Evolutionary conservation across 1,140 invertebrate genomes (phyloP).

Genomic region (Caenorhabditis latens): DNA sequence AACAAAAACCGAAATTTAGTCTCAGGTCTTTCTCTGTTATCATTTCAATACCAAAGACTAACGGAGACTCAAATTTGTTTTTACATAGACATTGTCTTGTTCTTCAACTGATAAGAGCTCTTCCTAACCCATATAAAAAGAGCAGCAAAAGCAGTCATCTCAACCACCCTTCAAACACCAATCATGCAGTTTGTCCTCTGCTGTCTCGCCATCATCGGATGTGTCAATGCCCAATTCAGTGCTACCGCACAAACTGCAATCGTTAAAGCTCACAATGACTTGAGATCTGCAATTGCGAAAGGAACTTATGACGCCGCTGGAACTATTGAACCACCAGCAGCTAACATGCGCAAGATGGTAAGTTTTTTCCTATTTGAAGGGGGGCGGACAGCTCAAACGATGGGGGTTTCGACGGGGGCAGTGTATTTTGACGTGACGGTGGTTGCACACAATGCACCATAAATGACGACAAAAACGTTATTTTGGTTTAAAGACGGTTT

Average conservation of each 20-base stretch:
- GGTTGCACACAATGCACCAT: too few species aligned
- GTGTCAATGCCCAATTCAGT: slow-evolving; percentile 1
- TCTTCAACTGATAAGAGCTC: slow-evolving; percentile 23
- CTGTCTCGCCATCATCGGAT: slow-evolving; percentile 10
- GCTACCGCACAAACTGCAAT: not conserved
- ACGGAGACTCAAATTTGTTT: not conserved
- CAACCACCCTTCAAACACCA: not conserved
- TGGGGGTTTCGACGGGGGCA: not conserved
- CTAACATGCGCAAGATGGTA: slow-evolving; percentile 6
- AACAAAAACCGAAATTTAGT: too few species aligned
- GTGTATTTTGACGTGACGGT: too few species aligned
- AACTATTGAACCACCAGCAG: not conserved
- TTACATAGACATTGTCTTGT: too few species aligned
- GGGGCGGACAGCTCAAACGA: too few species aligned
- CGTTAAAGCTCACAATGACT: slow-evolving; percentile 16
- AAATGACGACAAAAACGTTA: too few species aligned
- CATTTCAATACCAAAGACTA: too few species aligned
- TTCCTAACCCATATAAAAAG: not conserved
- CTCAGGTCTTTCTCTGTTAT: too few species aligned
- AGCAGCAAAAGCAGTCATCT: too few species aligned
- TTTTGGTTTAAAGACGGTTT: too few species aligned
- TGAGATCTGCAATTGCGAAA: slow-evolving; percentile 17
- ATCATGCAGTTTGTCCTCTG: not conserved
- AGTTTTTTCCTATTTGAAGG: not conserved
- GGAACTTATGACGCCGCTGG: not conserved